A percentile compares a stretch with the other conserved stretches of the same genome.
phyloP scores from a whole-genome alignment of 2,113 vertebrate genomes.

The Pelvicachromis taeniatus region DNA sequence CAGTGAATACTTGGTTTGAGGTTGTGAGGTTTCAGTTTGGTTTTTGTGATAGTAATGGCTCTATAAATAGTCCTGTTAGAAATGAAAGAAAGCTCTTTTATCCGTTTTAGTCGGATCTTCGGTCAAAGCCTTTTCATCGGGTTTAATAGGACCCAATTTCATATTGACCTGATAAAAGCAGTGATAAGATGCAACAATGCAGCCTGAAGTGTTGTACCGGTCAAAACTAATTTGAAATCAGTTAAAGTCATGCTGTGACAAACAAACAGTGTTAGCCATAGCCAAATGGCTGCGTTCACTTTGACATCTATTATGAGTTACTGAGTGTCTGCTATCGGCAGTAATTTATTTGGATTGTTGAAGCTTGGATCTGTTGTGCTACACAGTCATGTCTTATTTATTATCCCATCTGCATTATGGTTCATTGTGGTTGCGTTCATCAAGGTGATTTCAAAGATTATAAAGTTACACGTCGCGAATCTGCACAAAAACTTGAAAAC shows the following conservation, averaged over 20 bases:
- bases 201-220: not conserved
- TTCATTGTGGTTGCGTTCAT: fast-evolving
- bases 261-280: not conserved
- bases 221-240: not conserved
- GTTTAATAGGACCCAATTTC: not conserved
- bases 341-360: not conserved
- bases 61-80: not conserved
- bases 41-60: not conserved
- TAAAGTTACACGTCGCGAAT: not conserved
- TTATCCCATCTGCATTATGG: not conserved
- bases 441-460: not conserved
- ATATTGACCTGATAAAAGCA: not conserved
- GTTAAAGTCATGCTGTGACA: not conserved
- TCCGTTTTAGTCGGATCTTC: not conserved
- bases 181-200: not conserved
- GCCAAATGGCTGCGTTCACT: not conserved
- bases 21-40: not conserved
- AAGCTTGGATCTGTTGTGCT: not conserved
- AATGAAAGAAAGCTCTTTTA: not conserved
- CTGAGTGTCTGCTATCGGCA: not conserved
- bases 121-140: not conserved
- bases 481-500: not conserved
- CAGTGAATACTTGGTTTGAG: slow-evolving; percentile 12
- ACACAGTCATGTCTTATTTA: not conserved
- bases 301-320: not conserved